phyloP scores from a whole-genome alignment of 2,888 invertebrate species.

The Steinernema carpocapsae region DNA sequence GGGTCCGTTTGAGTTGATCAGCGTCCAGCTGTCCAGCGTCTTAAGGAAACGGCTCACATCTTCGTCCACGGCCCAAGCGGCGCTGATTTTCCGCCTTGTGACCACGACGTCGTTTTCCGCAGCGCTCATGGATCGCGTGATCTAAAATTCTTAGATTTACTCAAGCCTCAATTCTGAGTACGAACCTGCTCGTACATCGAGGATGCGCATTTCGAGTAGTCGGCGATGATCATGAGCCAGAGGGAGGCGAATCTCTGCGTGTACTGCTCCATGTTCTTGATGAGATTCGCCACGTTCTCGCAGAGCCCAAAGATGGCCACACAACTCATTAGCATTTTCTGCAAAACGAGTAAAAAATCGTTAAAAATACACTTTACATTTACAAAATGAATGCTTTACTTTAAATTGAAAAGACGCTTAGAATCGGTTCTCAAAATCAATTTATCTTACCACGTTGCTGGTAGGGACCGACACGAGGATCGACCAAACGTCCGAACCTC shows the following conservation, averaged over 20 bases:
- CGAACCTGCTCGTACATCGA: conserved; percentile 58
- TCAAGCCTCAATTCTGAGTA: background rate
- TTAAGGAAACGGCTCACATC: conserved; percentile 90
- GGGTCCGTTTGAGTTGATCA: conserved; percentile 41
- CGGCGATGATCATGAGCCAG: conserved; percentile 65
- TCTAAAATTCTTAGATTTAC: background rate
- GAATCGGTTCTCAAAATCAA: no score
- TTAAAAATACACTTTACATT: no score
- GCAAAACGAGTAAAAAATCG: no score
- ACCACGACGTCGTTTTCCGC: conserved; percentile 43
- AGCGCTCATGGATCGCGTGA: conserved; percentile 12
- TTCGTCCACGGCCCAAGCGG: conserved; percentile 89
- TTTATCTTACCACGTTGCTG: conserved; percentile 45
- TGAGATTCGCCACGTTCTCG: conserved; percentile 58
- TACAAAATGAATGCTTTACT: no score
- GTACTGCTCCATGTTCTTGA: conserved; percentile 66
- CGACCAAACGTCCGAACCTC: conserved; percentile 53
- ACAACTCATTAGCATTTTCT: conserved; percentile 58
- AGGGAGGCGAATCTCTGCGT: conserved; percentile 66
- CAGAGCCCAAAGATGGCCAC: conserved; percentile 61
- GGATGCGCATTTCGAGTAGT: conserved; percentile 58
- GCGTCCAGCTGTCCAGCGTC: conserved; percentile 78
- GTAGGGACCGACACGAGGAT: conserved; percentile 43
- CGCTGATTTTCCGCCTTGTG: conserved; percentile 78
- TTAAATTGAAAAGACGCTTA: no score